A percentile compares a stretch with the other conserved stretches of the same genome.
These are phyloP conservation scores for Glossophaga mutica DNA, from an alignment of 2,797 vertebrate species.

Conservation along the genomic window DNA sequence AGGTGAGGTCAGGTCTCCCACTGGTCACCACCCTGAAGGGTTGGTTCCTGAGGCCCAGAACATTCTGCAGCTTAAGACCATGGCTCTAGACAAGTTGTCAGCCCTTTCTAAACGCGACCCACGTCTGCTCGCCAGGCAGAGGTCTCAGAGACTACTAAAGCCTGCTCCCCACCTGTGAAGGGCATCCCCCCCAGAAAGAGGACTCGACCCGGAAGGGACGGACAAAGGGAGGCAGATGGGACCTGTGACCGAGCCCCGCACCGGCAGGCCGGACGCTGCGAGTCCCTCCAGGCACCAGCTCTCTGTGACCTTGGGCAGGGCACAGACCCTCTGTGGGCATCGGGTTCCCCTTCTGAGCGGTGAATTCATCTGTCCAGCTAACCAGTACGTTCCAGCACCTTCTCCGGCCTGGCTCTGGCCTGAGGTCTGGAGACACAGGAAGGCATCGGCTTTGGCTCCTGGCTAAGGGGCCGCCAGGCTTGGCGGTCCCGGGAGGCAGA, in stretches of 20 bases:
- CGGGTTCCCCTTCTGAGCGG: background rate
- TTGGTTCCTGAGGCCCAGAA: background rate
- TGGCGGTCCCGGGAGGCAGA: conserved; percentile 39
- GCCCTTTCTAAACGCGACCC: background rate
- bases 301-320: conserved; percentile 48
- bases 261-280: too few species aligned
- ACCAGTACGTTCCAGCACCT: background rate
- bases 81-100: background rate
- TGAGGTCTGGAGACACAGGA: background rate
- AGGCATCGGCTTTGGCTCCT: background rate
- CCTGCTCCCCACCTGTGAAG: background rate
- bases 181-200: background rate
- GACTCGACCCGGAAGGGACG: background rate
- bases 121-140: background rate
- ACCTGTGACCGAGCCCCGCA: background rate
- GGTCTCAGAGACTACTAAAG: background rate
- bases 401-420: background rate
- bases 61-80: background rate
- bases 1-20: background rate
- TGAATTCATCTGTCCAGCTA: background rate
- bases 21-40: background rate
- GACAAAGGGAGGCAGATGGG: background rate
- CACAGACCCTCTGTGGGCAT: background rate
- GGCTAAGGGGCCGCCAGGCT: conserved; percentile 28
- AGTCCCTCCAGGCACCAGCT: background rate